phyloP scores from a whole-genome alignment of 2,113 vertebrate species.

The Onychostoma macrolepis region DNA sequence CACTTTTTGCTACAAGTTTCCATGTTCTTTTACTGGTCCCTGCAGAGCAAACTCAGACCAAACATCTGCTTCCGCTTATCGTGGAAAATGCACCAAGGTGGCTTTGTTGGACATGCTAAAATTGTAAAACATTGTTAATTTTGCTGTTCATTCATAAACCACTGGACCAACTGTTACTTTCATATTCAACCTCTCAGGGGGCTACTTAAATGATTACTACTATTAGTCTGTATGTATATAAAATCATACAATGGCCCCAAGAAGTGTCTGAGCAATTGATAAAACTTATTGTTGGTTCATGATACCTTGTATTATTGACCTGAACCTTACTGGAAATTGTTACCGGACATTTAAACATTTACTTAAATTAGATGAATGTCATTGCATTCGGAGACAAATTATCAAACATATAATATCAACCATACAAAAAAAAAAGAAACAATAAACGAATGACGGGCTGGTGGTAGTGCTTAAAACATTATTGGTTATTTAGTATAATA shows the following conservation, averaged over 20 bases:
- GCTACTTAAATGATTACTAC: constrained; percentile 5
- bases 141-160: constrained; percentile 51
- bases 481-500: too few relatives aligned
- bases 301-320: neutral
- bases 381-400: neutral
- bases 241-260: neutral
- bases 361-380: neutral
- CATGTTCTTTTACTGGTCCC: constrained; percentile 61
- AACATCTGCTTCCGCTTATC: constrained; percentile 72
- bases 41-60: constrained; percentile 54
- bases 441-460: neutral
- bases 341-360: neutral
- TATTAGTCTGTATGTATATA: constrained; percentile 17
- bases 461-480: too few relatives aligned
- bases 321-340: neutral
- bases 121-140: constrained; percentile 61
- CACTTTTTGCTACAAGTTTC: constrained; percentile 64
- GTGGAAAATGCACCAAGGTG: constrained; percentile 57
- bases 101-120: constrained; percentile 53
- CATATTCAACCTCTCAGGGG: constrained; percentile 1
- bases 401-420: neutral
- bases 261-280: neutral
- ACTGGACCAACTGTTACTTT: constrained; percentile 43
- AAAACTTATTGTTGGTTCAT: neutral
- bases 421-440: neutral